These are phyloP conservation scores for Lepus timidus DNA, from an alignment of 2,113 vertebrate genomes.

Conservation along the genomic window DNA sequence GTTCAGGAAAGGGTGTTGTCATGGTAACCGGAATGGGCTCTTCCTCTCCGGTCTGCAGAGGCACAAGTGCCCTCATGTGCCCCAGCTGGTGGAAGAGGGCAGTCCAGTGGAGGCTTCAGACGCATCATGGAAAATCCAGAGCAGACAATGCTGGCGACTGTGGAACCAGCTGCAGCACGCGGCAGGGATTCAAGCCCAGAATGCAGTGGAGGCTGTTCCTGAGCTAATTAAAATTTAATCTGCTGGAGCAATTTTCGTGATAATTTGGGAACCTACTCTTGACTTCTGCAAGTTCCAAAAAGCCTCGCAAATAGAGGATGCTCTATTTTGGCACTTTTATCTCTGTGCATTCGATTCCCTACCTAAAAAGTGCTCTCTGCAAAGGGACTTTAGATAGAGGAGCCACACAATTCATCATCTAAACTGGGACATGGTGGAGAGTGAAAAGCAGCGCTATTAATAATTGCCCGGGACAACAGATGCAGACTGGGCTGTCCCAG, in stretches of 20 bases:
- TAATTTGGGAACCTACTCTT: conserved; percentile 75
- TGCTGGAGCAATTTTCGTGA: conserved; percentile 72
- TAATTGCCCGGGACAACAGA: conserved; percentile 35
- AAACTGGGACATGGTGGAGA: conserved; percentile 62
- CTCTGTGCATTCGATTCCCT: conserved; percentile 56
- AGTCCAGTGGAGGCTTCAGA: conserved; percentile 26
- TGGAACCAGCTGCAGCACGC: neutral
- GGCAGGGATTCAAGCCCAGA: conserved; percentile 47
- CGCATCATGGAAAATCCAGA: conserved; percentile 53
- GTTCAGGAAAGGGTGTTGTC: conserved; percentile 77
- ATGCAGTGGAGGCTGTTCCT: neutral
- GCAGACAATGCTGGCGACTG: neutral
- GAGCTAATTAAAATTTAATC: conserved; percentile 79
- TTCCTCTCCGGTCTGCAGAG: conserved; percentile 21
- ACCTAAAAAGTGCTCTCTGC: neutral
- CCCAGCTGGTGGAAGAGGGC: conserved; percentile 11
- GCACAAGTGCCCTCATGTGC: conserved; percentile 57
- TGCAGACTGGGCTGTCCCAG: neutral
- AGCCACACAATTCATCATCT: conserved; percentile 71
- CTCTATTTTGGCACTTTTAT: conserved; percentile 65
- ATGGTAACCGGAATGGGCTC: conserved; percentile 60
- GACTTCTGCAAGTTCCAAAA: conserved; percentile 71
- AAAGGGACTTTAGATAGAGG: conserved; percentile 38
- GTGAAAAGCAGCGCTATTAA: conserved; percentile 66
- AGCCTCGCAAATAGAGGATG: conserved; percentile 62